These are phyloP conservation scores for Nanorana parkeri DNA, from an alignment of 2,113 vertebrate genomes.

Conservation along the genomic window DNA sequence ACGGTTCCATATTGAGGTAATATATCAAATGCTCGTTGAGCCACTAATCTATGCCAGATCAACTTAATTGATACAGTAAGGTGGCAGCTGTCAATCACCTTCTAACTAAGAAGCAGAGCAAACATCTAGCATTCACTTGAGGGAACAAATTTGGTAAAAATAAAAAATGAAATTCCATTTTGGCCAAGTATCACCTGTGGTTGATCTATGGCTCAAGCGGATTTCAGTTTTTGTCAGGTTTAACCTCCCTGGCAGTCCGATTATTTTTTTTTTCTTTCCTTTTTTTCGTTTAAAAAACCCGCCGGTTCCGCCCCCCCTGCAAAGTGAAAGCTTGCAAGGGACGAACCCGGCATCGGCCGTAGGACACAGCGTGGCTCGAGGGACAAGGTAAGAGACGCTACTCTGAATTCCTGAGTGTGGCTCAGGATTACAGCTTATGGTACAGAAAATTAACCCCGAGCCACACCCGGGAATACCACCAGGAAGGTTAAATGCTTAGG, in stretches of 20 bases:
- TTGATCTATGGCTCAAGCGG: conserved; percentile 59
- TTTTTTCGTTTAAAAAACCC: too few species aligned
- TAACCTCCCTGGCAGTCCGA: too few species aligned
- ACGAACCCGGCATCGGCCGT: too few species aligned
- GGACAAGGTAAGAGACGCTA: too few species aligned
- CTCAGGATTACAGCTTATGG: too few species aligned
- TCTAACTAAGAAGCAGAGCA: conserved; percentile 12
- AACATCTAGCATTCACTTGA: conserved; percentile 62
- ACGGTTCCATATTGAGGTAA: conserved; percentile 61
- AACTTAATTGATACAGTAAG: conserved; percentile 56
- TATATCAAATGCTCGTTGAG: conserved; percentile 63
- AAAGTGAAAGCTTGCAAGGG: too few species aligned
- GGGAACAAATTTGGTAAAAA: conserved; percentile 66
- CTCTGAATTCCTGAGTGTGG: too few species aligned
- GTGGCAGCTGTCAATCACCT: conserved; percentile 58
- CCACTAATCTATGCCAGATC: conserved; percentile 59
- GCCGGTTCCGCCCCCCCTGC: too few species aligned
- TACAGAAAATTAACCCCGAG: too few species aligned
- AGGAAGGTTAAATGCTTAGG: neutral
- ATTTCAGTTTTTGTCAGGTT: conserved; percentile 57
- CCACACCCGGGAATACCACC: too few species aligned
- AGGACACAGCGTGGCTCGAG: too few species aligned
- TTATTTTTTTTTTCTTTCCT: too few species aligned
- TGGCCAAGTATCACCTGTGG: conserved; percentile 61
- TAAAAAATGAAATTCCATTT: conserved; percentile 57